phyloP scores from a whole-genome alignment of 1,140 invertebrate species.

The Heliconius nattereri region DNA sequence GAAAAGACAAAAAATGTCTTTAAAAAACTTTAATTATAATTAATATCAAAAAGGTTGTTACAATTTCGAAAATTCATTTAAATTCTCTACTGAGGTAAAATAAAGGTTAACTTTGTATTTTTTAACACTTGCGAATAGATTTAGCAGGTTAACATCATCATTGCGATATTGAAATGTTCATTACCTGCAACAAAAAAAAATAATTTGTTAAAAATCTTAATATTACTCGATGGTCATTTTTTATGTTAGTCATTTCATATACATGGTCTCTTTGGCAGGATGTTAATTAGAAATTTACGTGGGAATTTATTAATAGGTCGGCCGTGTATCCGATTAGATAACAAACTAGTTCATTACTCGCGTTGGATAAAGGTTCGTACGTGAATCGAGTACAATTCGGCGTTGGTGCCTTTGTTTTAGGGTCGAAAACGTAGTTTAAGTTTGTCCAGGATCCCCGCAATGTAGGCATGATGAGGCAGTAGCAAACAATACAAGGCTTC shows the following conservation, averaged over 20 bases:
- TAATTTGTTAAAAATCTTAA: conserved; percentile 17
- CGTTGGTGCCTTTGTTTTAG: conserved; percentile 51
- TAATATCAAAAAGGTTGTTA: no score
- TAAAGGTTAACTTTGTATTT: no score
- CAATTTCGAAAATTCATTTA: no score
- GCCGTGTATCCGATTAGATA: conserved; percentile 75
- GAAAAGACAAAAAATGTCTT: no score
- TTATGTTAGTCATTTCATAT: conserved; percentile 17
- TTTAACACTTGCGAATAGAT: no score
- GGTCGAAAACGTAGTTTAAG: conserved; percentile 45
- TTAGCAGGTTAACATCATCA: neutral
- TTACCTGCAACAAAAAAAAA: conserved; percentile 71
- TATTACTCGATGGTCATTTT: conserved; percentile 21
- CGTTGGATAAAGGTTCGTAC: conserved; percentile 50
- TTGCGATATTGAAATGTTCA: conserved; percentile 37
- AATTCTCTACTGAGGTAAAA: no score
- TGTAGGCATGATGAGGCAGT: conserved; percentile 67
- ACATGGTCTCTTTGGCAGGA: conserved; percentile 48
- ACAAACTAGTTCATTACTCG: conserved; percentile 75
- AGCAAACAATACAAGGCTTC: conserved; percentile 70
- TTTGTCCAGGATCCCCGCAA: conserved; percentile 52
- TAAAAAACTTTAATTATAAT: no score
- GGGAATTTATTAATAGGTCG: conserved; percentile 76
- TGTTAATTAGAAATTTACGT: conserved; percentile 76
- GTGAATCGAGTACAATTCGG: conserved; percentile 14